Evolutionary conservation across 1,140 invertebrate species (phyloP).

Genomic region (Tyrophagus putrescentiae): DNA sequence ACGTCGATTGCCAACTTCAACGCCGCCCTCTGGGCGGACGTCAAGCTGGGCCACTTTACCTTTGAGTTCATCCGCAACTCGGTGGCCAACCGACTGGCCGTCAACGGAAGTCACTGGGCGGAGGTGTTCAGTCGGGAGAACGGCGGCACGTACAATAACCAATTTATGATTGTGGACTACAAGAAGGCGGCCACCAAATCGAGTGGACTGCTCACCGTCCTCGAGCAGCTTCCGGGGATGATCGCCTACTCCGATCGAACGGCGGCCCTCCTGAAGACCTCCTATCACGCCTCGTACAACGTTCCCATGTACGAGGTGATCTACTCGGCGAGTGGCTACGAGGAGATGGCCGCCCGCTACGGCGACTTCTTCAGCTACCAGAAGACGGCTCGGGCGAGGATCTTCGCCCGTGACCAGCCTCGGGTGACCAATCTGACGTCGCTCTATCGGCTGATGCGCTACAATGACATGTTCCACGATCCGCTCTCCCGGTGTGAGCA

Average conservation of each 20-base stretch:
- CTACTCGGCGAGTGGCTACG: constrained; percentile 42
- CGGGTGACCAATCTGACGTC: constrained; percentile 41
- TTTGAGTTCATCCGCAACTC: constrained; percentile 62
- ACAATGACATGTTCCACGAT: constrained; percentile 56
- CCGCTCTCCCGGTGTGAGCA: constrained; percentile 49
- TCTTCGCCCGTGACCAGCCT: constrained; percentile 45
- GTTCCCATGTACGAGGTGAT: constrained; percentile 53
- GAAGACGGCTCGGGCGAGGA: constrained; percentile 46
- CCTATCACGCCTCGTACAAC: constrained; percentile 65
- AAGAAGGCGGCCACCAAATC: background rate
- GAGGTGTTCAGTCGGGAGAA: constrained; percentile 44
- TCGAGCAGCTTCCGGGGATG: constrained; percentile 65
- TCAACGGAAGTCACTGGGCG: constrained; percentile 53
- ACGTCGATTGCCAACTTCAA: constrained; percentile 59
- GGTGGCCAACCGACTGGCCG: constrained; percentile 65
- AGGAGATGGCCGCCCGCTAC: constrained; percentile 42
- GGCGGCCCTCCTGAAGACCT: constrained; percentile 44
- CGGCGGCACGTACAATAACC: constrained; percentile 67
- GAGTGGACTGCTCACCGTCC: constrained; percentile 49
- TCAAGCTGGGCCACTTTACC: constrained; percentile 45
- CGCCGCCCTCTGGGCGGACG: constrained; percentile 41
- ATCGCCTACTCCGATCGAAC: constrained; percentile 47
- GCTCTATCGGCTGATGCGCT: constrained; percentile 50
- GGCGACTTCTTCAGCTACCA: constrained; percentile 56
- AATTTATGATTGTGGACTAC: constrained; percentile 72